Conservation (phyloP, 1,140 invertebrate genomes). For the Drosophila nebulosa region DNA sequence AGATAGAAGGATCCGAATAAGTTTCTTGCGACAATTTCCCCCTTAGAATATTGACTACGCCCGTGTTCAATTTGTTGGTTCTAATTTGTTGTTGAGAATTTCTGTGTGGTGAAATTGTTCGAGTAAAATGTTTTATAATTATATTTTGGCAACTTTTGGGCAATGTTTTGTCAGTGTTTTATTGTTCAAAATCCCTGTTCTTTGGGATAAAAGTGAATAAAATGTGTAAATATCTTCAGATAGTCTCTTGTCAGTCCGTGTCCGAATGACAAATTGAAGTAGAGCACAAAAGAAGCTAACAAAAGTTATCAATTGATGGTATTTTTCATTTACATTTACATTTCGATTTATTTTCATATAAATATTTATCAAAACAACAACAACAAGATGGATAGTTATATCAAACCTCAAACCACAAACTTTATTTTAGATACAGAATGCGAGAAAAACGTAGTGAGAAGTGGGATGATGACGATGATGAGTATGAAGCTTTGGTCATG, state of each 20-base stretch:
- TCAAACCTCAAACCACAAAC: conserved; percentile 16
- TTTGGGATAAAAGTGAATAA: background rate
- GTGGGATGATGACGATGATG: background rate
- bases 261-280: background rate
- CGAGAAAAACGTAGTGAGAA: conserved; percentile 32
- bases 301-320: background rate
- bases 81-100: background rate
- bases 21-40: no score
- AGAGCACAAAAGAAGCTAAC: background rate
- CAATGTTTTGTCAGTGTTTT: background rate
- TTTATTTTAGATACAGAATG: conserved; percentile 48
- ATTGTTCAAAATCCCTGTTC: background rate
- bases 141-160: background rate
- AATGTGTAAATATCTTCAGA: background rate
- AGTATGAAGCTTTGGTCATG: background rate
- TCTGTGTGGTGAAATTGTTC: background rate
- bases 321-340: conserved; percentile 48
- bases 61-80: background rate
- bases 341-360: conserved; percentile 56
- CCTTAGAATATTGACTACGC: background rate
- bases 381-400: conserved; percentile 46
- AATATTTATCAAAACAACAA: conserved; percentile 46
- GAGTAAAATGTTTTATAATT: background rate
- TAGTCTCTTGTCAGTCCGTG: background rate
- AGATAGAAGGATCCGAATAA: no score